phyloP scores from a whole-genome alignment of 30 jellyfish, hydroid and myxozoan genomes.

The Hydractinia symbiolongicarpus region DNA sequence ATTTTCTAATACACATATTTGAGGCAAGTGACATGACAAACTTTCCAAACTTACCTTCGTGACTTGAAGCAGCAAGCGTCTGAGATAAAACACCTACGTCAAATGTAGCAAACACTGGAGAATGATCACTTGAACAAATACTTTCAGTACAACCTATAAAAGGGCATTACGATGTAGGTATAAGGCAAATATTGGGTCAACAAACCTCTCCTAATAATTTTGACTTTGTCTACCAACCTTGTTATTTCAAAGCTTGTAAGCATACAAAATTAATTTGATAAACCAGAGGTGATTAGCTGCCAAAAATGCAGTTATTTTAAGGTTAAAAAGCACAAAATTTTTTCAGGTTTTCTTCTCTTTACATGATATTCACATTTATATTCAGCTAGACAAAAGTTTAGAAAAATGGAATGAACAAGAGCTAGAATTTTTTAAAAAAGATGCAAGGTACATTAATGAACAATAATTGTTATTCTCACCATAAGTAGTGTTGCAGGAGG shows the following conservation, averaged over 20 bases:
- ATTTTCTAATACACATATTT: too few species aligned
- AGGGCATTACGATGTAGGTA: background rate
- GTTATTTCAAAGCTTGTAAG: too few species aligned
- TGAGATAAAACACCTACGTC: conserved; percentile 50
- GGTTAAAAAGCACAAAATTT: background rate
- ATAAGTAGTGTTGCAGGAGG: conserved; percentile 52
- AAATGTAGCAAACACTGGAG: conserved; percentile 86
- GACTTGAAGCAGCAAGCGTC: background rate
- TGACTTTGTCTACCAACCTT: too few species aligned
- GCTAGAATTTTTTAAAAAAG: too few species aligned
- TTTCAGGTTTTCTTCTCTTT: background rate
- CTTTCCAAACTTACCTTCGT: background rate
- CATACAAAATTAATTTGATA: too few species aligned
- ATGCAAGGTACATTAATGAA: too few species aligned
- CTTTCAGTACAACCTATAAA: conserved; percentile 78
- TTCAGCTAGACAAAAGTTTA: too few species aligned
- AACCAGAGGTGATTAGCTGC: too few species aligned
- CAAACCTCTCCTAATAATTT: too few species aligned
- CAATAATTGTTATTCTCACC: conserved; percentile 34
- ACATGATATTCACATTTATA: background rate
- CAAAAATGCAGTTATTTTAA: background rate
- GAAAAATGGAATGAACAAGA: too few species aligned
- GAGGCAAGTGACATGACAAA: background rate
- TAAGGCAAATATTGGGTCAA: too few species aligned
- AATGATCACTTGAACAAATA: conserved; percentile 86